Percentiles rank a stretch among this genome's conserved stretches.
Conservation (phyloP, 1,140 invertebrate species). For the Sinonovacula constricta region DNA sequence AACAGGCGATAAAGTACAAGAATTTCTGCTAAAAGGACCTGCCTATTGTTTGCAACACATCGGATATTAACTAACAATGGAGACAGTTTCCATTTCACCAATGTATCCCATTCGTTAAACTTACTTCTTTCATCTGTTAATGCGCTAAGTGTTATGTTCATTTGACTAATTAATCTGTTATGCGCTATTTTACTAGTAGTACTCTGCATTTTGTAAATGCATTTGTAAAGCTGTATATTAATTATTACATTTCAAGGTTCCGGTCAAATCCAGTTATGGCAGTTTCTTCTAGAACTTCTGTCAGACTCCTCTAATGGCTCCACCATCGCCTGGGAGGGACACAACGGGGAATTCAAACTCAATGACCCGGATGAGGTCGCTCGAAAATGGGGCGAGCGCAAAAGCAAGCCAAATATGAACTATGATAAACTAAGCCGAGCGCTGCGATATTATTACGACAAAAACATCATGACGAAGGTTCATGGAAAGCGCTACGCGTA, state of each 20-base stretch:
- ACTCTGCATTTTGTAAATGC: not conserved
- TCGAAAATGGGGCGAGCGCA: conserved; percentile 97
- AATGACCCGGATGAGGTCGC: conserved; percentile 99
- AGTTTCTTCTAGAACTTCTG: conserved; percentile 97
- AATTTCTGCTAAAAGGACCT: too few species aligned
- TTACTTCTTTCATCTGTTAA: not conserved
- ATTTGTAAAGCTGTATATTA: not conserved
- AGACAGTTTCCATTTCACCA: too few species aligned
- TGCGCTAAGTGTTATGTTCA: not conserved
- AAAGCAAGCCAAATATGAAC: conserved; percentile 99
- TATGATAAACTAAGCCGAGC: too few species aligned
- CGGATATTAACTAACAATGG: too few species aligned
- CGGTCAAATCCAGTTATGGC: conserved; percentile 99
- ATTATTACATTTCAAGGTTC: conserved; percentile 82
- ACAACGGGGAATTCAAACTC: conserved; percentile 97
- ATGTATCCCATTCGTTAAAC: not conserved
- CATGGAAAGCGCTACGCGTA: conserved; percentile 94
- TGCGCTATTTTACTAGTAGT: too few species aligned
- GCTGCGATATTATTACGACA: too few species aligned
- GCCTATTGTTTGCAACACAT: conserved; percentile 1
- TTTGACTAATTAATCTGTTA: too few species aligned
- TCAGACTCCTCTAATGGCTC: conserved; percentile 89
- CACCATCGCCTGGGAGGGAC: conserved; percentile 97
- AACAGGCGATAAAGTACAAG: too few species aligned
- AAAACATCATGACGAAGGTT: too few species aligned